Evolutionary conservation across 2,888 invertebrate genomes (phyloP).

Genomic region (Amphipoea oculea): DNA sequence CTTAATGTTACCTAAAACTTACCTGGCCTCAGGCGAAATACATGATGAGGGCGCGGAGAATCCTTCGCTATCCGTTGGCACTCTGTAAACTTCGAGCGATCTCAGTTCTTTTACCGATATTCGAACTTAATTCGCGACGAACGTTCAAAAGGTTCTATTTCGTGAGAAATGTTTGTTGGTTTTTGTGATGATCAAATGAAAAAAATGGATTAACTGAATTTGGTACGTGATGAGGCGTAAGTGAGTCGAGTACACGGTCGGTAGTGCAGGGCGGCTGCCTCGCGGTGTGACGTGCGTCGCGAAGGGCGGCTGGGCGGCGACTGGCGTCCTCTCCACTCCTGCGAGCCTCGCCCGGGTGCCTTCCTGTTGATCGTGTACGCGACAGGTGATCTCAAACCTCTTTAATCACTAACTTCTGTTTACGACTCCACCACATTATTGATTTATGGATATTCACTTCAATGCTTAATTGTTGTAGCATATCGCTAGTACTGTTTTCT

Average conservation of each 20-base stretch:
- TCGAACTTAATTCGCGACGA: conserved; percentile 64
- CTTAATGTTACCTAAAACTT: conserved; percentile 75
- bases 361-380: conserved; percentile 88
- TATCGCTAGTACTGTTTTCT: background rate
- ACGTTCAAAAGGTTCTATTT: conserved; percentile 60
- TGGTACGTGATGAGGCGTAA: conserved; percentile 68
- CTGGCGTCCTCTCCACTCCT: conserved; percentile 83
- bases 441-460: conserved; percentile 53
- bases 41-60: conserved; percentile 74
- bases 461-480: conserved; percentile 7
- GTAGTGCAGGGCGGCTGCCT: conserved; percentile 69
- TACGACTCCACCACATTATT: conserved; percentile 65
- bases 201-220: conserved; percentile 63
- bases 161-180: conserved; percentile 53
- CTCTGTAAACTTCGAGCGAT: conserved; percentile 77
- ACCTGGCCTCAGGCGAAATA: conserved; percentile 79
- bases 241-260: conserved; percentile 69
- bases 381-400: conserved; percentile 85
- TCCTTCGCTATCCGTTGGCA: conserved; percentile 77
- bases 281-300: conserved; percentile 75
- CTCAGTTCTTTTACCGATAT: conserved; percentile 63
- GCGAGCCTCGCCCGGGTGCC: conserved; percentile 85
- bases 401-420: conserved; percentile 75
- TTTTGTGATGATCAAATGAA: conserved; percentile 56
- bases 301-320: conserved; percentile 88